A percentile compares a stretch with the other conserved stretches of the same genome.
phyloP scores from a whole-genome alignment of 1,140 invertebrate species.

The Teleopsis dalmanni region DNA sequence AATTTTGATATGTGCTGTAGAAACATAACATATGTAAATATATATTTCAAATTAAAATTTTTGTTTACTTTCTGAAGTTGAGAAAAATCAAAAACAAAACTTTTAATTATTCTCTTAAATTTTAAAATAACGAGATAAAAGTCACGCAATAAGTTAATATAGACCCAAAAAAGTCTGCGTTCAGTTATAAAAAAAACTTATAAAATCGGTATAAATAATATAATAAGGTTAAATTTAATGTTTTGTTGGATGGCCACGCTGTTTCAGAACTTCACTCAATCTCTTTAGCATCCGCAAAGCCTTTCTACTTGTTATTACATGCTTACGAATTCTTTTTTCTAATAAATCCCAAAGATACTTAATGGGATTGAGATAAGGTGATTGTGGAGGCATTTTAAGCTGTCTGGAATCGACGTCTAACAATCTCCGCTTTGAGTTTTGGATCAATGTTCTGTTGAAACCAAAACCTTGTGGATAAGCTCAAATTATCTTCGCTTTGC shows the following conservation, averaged over 20 bases:
- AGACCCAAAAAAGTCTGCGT: background rate
- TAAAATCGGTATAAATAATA: background rate
- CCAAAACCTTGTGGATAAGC: background rate
- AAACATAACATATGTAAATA: background rate
- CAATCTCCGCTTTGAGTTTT: conserved; percentile 25
- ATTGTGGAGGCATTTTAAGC: conserved; percentile 22
- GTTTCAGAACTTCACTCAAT: conserved; percentile 3
- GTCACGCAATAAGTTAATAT: background rate
- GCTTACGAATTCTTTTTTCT: background rate
- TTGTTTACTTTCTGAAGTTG: too few species aligned
- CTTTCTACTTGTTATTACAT: background rate
- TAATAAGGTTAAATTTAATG: conserved; percentile 1
- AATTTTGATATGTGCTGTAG: background rate
- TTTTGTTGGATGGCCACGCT: conserved; percentile 6
- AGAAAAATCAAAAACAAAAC: too few species aligned
- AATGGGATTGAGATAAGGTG: conserved; percentile 1
- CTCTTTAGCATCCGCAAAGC: conserved; percentile 5
- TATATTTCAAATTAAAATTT: background rate
- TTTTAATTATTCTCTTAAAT: too few species aligned
- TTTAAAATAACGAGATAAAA: background rate
- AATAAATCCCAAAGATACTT: conserved; percentile 3
- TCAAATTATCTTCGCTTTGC: conserved; percentile 17
- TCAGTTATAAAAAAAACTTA: background rate
- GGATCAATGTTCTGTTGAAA: conserved; percentile 16
- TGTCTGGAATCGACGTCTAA: conserved; percentile 12